These are phyloP conservation scores for Enteromius argenteus DNA, from an alignment of 2,797 vertebrate species.

Conservation along the genomic window DNA sequence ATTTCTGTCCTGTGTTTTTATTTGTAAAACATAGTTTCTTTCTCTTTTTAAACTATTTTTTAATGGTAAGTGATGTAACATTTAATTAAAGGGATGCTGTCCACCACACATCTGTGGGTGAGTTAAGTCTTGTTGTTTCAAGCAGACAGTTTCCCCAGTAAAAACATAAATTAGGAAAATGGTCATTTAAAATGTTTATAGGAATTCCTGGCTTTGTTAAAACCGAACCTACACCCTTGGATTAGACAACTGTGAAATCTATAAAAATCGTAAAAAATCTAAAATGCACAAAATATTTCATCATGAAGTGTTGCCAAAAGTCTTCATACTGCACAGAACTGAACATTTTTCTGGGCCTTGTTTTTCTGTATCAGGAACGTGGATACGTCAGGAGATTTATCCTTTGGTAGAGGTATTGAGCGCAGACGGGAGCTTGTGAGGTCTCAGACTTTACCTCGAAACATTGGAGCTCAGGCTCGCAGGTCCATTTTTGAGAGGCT, in stretches of 20 bases:
- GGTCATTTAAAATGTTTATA: neutral
- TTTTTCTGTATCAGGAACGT: constrained; percentile 65
- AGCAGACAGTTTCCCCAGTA: neutral
- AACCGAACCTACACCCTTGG: neutral
- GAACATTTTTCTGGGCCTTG: neutral
- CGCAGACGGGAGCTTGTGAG: constrained; percentile 89
- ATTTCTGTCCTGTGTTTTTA: no score
- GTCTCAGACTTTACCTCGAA: constrained; percentile 94
- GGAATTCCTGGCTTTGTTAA: neutral
- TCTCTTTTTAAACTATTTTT: no score
- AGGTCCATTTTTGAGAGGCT: constrained; percentile 89
- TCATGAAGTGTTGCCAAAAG: neutral
- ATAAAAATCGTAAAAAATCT: neutral
- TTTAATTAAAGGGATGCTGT: neutral
- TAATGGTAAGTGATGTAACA: neutral
- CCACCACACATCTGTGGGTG: neutral
- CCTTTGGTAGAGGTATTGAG: constrained; percentile 75
- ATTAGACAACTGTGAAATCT: neutral
- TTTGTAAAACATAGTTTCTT: no score
- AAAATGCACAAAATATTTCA: neutral
- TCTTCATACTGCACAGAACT: neutral
- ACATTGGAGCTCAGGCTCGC: constrained; percentile 84
- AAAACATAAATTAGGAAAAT: neutral
- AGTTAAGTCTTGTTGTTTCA: neutral
- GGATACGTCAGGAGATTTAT: constrained; percentile 57